Base-by-base conservation (phyloP, 2,888 invertebrate genomes). In the Molorchus minor region DNA sequence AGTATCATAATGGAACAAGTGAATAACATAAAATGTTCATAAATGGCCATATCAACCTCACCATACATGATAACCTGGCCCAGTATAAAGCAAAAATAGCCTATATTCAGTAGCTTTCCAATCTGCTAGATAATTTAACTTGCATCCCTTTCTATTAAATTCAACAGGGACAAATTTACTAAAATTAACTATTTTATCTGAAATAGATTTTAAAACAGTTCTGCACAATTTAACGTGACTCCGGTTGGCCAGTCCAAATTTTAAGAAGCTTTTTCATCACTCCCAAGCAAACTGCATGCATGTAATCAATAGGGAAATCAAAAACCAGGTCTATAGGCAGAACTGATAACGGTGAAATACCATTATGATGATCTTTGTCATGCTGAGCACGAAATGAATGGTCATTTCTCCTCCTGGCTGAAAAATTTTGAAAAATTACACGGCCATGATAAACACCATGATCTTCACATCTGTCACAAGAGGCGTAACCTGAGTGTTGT, bases 21-120 rank as follows among this genome's bases (percentile, higher is more conserved):
- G 8, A 70, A 36, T 12, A 51, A 40, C 41, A 69, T 40, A 56
- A 70, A 69, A 60, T 70, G 64, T 1, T 44, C 36, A 61, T 68
- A 70, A 43, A 56, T 43, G 3, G 44, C 56, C 29, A 19, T 10
- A 40, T 36, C 54, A n/a, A 67, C 10, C n/a, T 15, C 8, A 53
- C 58, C 30, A n/a, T 56, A 29, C 5, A 67, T 12, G 4, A 58
- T 52, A 8, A 67, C 46, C n/a, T 35, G 43, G 40, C 8, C 60
- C 64, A 3, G 46, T 44, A 44, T 65, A 67, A 3, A 67, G 35
- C 15, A 64, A 35, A 55, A 64, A 64, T 3, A 41, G 21, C 46
- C 64, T 17, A 21, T 61, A 65, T 56, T 69, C 68, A 10, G 62
- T 60, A 17, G 64, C 66, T 47, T 64, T 66, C 25, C 33, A 64